These are phyloP conservation scores for Hemibates koningsi DNA, from an alignment of 2,113 vertebrate genomes.

Conservation along the genomic window DNA sequence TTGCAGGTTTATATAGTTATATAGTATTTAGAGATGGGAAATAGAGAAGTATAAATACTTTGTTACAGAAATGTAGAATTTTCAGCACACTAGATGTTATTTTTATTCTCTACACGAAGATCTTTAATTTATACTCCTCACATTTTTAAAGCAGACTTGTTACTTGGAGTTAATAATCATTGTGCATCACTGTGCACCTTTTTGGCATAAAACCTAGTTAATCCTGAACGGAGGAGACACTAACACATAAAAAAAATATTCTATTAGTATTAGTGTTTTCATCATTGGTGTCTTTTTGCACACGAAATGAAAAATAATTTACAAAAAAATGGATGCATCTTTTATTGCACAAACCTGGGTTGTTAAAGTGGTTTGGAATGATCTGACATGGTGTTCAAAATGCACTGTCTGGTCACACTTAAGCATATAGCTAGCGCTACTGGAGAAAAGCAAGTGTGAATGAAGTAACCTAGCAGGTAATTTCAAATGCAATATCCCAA, in stretches of 20 bases:
- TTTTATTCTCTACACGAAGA: not conserved
- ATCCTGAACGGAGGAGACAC: not conserved
- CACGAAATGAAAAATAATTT: fast-evolving
- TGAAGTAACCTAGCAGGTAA: not conserved
- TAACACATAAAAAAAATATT: not conserved
- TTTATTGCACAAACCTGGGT: not conserved
- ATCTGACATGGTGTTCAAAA: not conserved
- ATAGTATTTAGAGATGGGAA: not conserved
- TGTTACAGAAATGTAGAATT: not conserved
- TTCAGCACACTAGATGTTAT: not conserved
- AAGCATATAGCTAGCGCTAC: not conserved
- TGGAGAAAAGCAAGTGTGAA: not conserved
- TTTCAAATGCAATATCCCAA: not conserved
- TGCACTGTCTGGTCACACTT: not conserved
- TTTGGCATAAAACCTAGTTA: not conserved
- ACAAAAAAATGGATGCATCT: not conserved
- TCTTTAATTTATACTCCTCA: not conserved
- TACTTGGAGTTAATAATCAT: not conserved
- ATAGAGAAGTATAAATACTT: not conserved
- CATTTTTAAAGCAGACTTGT: not conserved
- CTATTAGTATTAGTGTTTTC: not conserved
- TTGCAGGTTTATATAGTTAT: not conserved
- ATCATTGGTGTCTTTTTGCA: not conserved
- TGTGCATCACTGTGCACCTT: not conserved
- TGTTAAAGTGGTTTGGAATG: not conserved